phyloP scores from a whole-genome alignment of 1,140 invertebrate species.

The Armadillidium nasatum region DNA sequence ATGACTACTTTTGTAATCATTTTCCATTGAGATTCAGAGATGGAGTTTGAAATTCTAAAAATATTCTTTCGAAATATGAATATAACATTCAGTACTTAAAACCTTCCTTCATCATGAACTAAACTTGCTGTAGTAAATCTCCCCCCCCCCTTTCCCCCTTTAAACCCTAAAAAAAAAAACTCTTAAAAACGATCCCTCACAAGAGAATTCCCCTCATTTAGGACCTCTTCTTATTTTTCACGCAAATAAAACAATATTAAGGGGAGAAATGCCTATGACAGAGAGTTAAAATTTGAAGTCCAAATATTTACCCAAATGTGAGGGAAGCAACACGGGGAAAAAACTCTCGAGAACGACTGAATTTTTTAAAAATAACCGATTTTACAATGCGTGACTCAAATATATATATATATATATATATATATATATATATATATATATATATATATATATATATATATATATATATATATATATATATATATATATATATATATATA shows the following conservation, averaged over 20 bases:
- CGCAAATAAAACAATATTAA: conserved; percentile 10
- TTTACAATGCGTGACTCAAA: background rate
- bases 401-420: background rate
- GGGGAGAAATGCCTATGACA: background rate
- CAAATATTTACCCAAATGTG: background rate
- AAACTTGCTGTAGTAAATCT: too few species aligned
- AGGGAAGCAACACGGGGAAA: background rate
- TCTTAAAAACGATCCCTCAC: too few species aligned
- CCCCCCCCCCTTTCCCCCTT: too few species aligned
- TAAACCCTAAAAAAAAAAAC: too few species aligned
- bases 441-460: conserved; percentile 15
- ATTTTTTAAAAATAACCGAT: background rate
- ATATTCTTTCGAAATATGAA: too few species aligned
- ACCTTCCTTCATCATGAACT: too few species aligned
- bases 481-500: too few species aligned
- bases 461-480: background rate
- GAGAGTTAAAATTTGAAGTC: background rate
- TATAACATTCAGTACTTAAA: too few species aligned
- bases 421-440: conserved; percentile 15
- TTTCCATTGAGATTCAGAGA: too few species aligned
- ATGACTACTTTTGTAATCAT: too few species aligned
- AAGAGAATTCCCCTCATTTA: background rate
- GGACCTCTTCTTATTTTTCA: background rate
- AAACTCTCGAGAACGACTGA: background rate
- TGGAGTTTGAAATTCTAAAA: too few species aligned